A percentile compares a stretch with the other conserved stretches of the same genome.
Evolutionary conservation across 2,888 invertebrate genomes (phyloP).

Genomic region (Julus scanicus): DNA sequence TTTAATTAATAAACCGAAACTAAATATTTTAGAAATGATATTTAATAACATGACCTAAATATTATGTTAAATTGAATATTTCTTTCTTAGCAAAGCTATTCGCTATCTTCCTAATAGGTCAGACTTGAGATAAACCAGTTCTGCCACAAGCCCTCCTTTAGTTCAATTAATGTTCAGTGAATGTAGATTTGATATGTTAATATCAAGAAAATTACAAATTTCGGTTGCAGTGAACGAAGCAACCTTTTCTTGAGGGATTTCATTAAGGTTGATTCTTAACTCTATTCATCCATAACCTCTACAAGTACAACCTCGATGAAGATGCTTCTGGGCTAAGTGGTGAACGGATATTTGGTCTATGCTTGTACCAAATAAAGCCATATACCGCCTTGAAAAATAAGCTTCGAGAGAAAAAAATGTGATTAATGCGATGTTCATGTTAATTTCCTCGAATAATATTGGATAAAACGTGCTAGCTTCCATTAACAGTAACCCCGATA

Average conservation of each 20-base stretch:
- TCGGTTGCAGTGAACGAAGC: background rate
- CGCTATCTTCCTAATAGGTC: background rate
- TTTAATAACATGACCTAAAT: too few relatives aligned
- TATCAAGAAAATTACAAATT: background rate
- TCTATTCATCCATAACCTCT: conserved; percentile 22
- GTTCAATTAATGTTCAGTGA: background rate
- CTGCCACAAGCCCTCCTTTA: background rate
- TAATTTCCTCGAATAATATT: conserved; percentile 27
- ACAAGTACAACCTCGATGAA: conserved; percentile 3
- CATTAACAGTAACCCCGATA: conserved; percentile 36
- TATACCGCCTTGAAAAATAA: background rate
- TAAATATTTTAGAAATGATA: too few relatives aligned
- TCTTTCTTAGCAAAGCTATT: background rate
- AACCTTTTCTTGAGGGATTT: background rate
- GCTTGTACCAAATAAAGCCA: background rate
- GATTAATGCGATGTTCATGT: conserved; percentile 39
- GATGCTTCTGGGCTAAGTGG: conserved; percentile 39
- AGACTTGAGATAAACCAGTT: background rate
- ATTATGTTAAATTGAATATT: background rate
- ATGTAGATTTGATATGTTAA: background rate
- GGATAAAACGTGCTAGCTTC: background rate
- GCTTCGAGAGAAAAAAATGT: conserved; percentile 7
- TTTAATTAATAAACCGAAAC: too few relatives aligned
- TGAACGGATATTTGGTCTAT: background rate
- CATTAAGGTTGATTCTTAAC: background rate